phyloP scores from a whole-genome alignment of 2,113 vertebrate species.

The Apus apus region DNA sequence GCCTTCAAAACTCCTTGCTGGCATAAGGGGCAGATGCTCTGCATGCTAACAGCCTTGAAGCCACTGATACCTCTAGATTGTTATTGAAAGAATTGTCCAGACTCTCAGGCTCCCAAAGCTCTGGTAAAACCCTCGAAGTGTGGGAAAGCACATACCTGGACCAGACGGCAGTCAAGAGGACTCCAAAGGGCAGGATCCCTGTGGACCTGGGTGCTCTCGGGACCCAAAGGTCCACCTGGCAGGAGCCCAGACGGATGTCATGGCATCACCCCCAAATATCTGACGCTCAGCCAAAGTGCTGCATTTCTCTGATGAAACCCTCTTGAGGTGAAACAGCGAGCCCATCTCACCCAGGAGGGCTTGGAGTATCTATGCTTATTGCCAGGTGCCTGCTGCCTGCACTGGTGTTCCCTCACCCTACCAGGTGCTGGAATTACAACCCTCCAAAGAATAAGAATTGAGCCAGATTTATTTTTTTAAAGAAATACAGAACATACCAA shows the following conservation, averaged over 20 bases:
- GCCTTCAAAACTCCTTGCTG: background rate
- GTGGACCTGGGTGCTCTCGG: background rate
- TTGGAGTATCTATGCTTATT: background rate
- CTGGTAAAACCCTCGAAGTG: background rate
- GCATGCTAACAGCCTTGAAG: background rate
- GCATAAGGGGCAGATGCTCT: background rate
- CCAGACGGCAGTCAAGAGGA: background rate
- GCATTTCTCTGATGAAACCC: background rate
- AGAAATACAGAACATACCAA: background rate
- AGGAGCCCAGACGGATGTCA: background rate
- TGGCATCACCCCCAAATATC: background rate
- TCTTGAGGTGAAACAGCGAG: background rate
- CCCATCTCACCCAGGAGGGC: background rate
- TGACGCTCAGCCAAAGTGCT: background rate
- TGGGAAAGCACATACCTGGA: background rate
- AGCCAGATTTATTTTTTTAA: background rate
- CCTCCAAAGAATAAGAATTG: background rate
- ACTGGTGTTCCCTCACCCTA: background rate
- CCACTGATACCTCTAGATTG: background rate
- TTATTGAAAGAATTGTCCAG: background rate
- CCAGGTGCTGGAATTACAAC: background rate
- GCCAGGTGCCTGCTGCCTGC: background rate
- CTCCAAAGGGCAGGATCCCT: background rate
- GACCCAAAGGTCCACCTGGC: background rate
- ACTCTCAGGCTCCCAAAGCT: background rate